phyloP scores from a whole-genome alignment of 2,797 vertebrate genomes.

The Catostomus latipinnis region DNA sequence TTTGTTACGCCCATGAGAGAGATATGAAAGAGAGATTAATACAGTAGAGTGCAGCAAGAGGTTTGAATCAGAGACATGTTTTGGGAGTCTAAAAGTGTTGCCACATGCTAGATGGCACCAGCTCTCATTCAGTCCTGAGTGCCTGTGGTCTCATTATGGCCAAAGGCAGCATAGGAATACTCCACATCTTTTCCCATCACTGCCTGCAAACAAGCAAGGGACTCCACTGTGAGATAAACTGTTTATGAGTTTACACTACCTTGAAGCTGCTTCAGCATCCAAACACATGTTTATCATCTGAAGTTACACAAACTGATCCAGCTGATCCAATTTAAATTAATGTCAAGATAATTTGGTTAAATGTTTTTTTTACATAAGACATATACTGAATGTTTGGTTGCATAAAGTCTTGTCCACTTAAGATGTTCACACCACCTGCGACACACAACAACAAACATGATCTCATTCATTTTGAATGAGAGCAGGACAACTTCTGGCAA shows the following conservation, averaged over 20 bases:
- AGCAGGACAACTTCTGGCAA: too few species aligned
- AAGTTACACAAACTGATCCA: not conserved
- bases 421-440: too few species aligned
- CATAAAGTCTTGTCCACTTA: too few species aligned
- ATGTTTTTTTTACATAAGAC: too few species aligned
- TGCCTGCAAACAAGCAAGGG: conserved; percentile 30
- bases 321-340: not conserved
- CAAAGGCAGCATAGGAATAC: conserved; percentile 13
- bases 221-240: conserved; percentile 13
- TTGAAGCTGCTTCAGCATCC: not conserved
- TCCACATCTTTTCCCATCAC: conserved; percentile 10
- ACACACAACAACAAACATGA: too few species aligned
- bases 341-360: too few species aligned
- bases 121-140: conserved; percentile 16
- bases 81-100: conserved; percentile 34
- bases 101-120: conserved; percentile 35
- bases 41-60: not conserved
- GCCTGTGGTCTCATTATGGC: conserved; percentile 42
- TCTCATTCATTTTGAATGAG: too few species aligned
- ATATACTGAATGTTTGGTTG: too few species aligned
- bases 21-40: not conserved
- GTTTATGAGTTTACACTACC: conserved; percentile 17
- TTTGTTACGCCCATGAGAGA: not conserved
- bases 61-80: not conserved
- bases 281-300: not conserved